Conservation (phyloP, 1,140 invertebrate genomes). For the Elymnias hypermnestra region DNA sequence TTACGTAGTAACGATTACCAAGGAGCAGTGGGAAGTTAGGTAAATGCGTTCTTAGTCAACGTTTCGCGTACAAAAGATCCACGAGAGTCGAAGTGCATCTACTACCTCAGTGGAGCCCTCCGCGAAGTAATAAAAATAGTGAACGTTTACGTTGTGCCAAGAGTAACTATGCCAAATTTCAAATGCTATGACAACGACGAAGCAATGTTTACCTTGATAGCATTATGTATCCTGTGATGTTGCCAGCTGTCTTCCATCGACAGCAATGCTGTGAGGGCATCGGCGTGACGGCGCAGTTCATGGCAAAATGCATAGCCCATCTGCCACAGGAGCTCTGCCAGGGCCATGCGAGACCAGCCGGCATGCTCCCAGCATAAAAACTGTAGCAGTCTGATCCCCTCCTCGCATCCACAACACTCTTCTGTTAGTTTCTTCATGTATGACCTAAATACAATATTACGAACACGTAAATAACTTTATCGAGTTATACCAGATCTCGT, state of each 20-base stretch:
- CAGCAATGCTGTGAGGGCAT: constrained; percentile 91
- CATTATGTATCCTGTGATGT: constrained; percentile 93
- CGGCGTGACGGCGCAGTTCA: constrained; percentile 93
- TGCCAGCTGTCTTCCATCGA: constrained; percentile 97
- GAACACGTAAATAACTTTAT: no score
- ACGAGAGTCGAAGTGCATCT: no score
- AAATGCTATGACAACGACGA: no score
- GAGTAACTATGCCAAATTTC: no score
- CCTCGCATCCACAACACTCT: constrained; percentile 93
- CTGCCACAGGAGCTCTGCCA: constrained; percentile 94
- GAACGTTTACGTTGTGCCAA: no score
- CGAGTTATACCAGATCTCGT: no score
- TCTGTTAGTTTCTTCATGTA: constrained; percentile 98
- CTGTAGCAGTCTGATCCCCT: constrained; percentile 91
- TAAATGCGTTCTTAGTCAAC: no score
- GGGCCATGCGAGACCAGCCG: constrained; percentile 90
- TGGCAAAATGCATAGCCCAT: constrained; percentile 97
- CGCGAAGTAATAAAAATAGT: no score
- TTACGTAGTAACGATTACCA: no score
- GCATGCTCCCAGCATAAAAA: constrained; percentile 98
- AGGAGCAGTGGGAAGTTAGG: no score
- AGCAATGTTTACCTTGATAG: constrained; percentile 89
- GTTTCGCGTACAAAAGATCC: no score
- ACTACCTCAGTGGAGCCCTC: no score
- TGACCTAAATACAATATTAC: constrained; percentile 70